Percentiles rank a stretch among this genome's conserved stretches.
Evolutionary conservation across 2,797 vertebrate species (phyloP).

Genomic region (Mareca penelope): DNA sequence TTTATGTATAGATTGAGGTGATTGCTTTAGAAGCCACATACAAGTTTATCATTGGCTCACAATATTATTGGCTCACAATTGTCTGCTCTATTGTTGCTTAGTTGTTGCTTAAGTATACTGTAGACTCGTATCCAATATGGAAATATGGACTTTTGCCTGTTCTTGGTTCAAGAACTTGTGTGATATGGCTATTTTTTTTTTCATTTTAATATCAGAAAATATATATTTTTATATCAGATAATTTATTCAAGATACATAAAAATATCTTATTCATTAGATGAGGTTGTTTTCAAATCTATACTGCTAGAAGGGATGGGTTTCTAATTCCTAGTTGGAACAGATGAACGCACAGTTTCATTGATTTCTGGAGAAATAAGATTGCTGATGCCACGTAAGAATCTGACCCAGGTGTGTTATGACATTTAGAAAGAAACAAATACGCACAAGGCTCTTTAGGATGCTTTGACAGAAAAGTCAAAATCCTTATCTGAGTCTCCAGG

Average conservation of each 20-base stretch:
- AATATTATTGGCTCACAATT: neutral
- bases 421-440: neutral
- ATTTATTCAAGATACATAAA: neutral
- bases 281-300: neutral
- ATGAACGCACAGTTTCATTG: neutral
- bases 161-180: neutral
- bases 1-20: neutral
- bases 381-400: neutral
- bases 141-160: accelerated
- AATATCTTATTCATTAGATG: neutral
- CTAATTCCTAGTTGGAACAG: neutral
- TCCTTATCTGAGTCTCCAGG: neutral
- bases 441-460: neutral
- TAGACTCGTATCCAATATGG: neutral
- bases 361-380: neutral
- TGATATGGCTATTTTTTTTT: neutral
- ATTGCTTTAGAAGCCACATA: neutral
- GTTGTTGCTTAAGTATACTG: too few species aligned
- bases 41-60: neutral
- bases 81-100: neutral
- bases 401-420: neutral
- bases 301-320: neutral
- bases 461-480: neutral
- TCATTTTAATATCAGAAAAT: neutral
- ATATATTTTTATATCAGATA: neutral